Percentiles rank a stretch among this genome's conserved stretches.
phyloP scores from a whole-genome alignment of 2,797 vertebrate genomes.

The Trematomus bernacchii region DNA sequence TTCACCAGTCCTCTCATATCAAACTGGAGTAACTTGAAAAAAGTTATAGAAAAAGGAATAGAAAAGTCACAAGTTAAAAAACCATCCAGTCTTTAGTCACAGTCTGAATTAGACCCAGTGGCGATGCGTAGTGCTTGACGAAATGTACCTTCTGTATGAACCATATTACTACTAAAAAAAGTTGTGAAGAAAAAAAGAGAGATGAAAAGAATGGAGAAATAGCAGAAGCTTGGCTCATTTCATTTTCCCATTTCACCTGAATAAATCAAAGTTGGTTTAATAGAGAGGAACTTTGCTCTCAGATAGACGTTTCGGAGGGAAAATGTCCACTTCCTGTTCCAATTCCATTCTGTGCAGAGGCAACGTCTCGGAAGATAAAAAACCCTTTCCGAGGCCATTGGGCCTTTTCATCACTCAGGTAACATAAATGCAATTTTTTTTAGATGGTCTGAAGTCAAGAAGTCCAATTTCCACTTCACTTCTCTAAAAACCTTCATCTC shows the following conservation, averaged over 20 bases:
- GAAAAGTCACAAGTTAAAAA: neutral
- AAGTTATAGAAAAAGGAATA: no score
- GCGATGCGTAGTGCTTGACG: neutral
- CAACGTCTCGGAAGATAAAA: conserved; percentile 62
- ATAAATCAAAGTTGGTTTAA: conserved; percentile 69
- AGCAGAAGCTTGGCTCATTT: conserved; percentile 46
- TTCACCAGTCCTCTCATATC: neutral
- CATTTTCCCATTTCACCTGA: conserved; percentile 54
- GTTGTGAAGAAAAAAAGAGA: conserved; percentile 19
- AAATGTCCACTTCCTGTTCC: conserved; percentile 43
- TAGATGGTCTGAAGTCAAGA: conserved; percentile 64
- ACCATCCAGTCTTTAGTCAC: conserved; percentile 4
- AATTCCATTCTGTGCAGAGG: conserved; percentile 54
- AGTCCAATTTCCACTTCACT: conserved; percentile 57
- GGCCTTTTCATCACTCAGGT: conserved; percentile 66
- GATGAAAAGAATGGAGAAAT: conserved; percentile 40
- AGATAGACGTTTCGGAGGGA: conserved; percentile 43
- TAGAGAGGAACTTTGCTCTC: conserved; percentile 61
- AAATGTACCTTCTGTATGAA: conserved; percentile 22
- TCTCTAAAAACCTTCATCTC: conserved; percentile 54
- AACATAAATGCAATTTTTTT: conserved; percentile 70
- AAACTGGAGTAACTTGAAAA: neutral
- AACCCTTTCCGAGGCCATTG: conserved; percentile 48
- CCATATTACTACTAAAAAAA: conserved; percentile 20
- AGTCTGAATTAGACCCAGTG: conserved; percentile 9